Evolutionary conservation across 2,113 vertebrate genomes (phyloP).

Genomic region (Ophiodon elongatus): DNA sequence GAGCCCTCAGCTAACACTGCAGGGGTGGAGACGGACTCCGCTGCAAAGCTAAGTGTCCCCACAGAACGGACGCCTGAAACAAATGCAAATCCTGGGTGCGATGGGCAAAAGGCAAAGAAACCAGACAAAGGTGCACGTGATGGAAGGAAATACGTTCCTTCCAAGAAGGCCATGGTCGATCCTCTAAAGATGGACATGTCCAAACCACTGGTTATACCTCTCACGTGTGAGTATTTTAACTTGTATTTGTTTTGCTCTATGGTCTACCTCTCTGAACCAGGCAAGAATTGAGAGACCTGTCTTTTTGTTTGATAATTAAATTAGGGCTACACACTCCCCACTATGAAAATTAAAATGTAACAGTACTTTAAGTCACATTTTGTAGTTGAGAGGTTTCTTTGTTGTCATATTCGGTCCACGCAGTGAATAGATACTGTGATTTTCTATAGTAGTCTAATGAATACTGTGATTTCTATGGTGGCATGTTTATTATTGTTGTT

Average conservation of each 20-base stretch:
- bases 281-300: background rate
- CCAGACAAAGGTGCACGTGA: slow-evolving; percentile 31
- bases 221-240: slow-evolving; percentile 81
- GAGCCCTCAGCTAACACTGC: slow-evolving; percentile 5
- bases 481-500: background rate
- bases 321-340: background rate
- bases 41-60: slow-evolving; percentile 21
- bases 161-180: slow-evolving; percentile 82
- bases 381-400: background rate
- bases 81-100: background rate
- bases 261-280: background rate
- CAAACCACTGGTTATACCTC: slow-evolving; percentile 64
- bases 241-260: background rate
- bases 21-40: slow-evolving; percentile 10
- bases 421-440: background rate
- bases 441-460: too few relatives aligned
- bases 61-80: background rate
- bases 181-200: slow-evolving; percentile 85
- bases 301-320: background rate
- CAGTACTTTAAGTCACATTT: background rate
- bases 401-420: background rate
- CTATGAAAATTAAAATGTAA: background rate
- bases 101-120: slow-evolving; percentile 49
- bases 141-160: slow-evolving; percentile 75
- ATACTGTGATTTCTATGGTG: too few relatives aligned